These are phyloP conservation scores for Antechinus flavipes DNA, from an alignment of 2,113 vertebrate species.

Conservation along the genomic window DNA sequence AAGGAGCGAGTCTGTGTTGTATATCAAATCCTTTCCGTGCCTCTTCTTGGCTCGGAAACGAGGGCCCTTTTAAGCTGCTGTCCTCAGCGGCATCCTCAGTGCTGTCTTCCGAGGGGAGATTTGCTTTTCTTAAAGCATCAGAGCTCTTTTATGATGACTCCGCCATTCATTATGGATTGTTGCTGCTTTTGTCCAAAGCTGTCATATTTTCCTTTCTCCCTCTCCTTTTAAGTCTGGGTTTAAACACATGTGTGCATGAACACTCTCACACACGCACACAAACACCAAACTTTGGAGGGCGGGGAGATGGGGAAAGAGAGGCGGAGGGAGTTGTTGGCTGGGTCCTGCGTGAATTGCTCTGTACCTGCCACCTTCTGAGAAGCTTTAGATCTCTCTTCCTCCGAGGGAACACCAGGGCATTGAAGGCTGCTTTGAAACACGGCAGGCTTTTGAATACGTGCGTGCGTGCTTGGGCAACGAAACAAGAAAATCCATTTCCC, in stretches of 20 bases:
- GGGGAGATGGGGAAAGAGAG: background rate
- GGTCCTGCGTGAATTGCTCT: constrained; percentile 44
- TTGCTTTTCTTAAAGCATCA: constrained; percentile 27
- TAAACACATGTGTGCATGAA: constrained; percentile 50
- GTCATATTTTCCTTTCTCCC: background rate
- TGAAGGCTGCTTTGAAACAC: constrained; percentile 48
- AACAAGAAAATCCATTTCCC: constrained; percentile 60
- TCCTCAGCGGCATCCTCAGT: constrained; percentile 4
- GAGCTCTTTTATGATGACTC: constrained; percentile 43
- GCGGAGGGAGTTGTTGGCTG: background rate
- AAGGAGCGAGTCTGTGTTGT: constrained; percentile 11
- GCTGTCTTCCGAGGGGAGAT: constrained; percentile 32
- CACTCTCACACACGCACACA: background rate
- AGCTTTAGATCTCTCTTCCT: constrained; percentile 54
- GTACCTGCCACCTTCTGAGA: constrained; percentile 35
- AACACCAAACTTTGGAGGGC: background rate
- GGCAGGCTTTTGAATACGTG: constrained; percentile 31
- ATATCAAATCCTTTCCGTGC: constrained; percentile 51
- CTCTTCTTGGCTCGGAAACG: constrained; percentile 62
- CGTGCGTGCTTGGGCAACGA: constrained; percentile 23
- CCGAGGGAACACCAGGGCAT: background rate
- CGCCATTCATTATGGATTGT: constrained; percentile 4
- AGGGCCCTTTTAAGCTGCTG: constrained; percentile 60
- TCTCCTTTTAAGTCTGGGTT: constrained; percentile 66
- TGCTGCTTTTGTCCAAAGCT: constrained; percentile 53